Base-by-base conservation (phyloP, 2,797 vertebrate genomes). In the Champsocephalus esox region DNA sequence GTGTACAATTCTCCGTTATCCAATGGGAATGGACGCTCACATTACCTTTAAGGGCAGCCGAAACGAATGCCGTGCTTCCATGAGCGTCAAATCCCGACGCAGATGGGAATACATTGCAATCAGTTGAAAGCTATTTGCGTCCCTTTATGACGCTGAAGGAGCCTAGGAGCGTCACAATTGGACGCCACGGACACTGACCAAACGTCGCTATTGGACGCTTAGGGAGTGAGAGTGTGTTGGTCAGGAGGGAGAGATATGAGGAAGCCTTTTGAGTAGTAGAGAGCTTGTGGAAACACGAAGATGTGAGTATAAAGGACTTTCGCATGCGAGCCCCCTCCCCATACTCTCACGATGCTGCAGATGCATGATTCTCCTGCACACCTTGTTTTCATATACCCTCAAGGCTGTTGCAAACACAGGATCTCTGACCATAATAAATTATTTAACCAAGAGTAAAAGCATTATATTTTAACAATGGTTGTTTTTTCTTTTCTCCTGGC, bases 381-480 rank as follows among this genome's bases (percentile, higher is more conserved):
- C 59, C 56, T 64, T 73, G 43, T 69, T 77, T 57, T 56, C 41
- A 28, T 58, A 10, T 58, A 10, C 24, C 66, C 66, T 77, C 41
- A 16, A 48, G 45, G 48, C 50, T 45, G 67, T 68, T 70, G 70
- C 76, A 85, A 77, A 65, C 75, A 76, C 81, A 82, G 57, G 12
- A 76, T 70, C 21, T 66, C 52, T 63, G 67, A 75, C 49, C 28
- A 4, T 34, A 44, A 49, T 82, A 51, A 82, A 86, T 78, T 45
- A 79, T 84, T 78, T 70, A 64, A 67, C 44, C 12, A 41, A 32
- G 59, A 57, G 64, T 41, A 80, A 79, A 81, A 58, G 41, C 52
- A 34, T 32, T 24, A 66, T 14, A 10, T 61, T 70, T 55, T 24
- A 60, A 51, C 58, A 48, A 41, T 28, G 14, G 21, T 17, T 64